Evolutionary conservation across 2,888 invertebrate species (phyloP), one percentile per base, ranked within the genome.

Genomic region (Sinodicranocentrus sp.): DNA sequence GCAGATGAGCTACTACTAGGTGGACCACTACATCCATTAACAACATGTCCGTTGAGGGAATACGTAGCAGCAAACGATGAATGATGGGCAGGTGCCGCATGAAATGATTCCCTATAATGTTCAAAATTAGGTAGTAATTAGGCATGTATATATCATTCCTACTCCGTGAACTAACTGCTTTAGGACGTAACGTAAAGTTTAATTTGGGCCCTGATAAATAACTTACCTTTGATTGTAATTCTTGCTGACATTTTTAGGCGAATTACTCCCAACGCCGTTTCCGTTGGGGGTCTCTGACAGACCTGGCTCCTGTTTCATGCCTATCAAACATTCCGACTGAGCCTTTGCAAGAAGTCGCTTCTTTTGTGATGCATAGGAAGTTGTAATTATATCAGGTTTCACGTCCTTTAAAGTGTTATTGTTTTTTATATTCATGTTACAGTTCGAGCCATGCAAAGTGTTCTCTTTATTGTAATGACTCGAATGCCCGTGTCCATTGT

Each of bases 261-360:
- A 84, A n/a, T 86, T 86, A n/a, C 26, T 57, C 23, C 84, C 79
- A n/a, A 63, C 80, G 48, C 52, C 44, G 52, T 82, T 76, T n/a
- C 52, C 59, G 43, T 43, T 70, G 0, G 71, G 80, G 5, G 71
- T 57, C 17, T 85, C 88, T 87, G 87, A 87, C 39, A 89, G 78
- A 5, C 88, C 88, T 28, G 88, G 88, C 72, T 89, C 89, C 82
- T 87, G 88, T 72, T 89, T 88, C 86, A 88, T 85, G 21, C 89
- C 88, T 70, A 90, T 87, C 80, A 90, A 88, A 89, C 94, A 94
- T 89, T 95, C 94, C 19, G 94, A 94, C 90, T 96, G 96, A 65
- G 96, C 96, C 91, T 97, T 96, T 73, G 96, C 96, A 85, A 97
- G 91, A 73, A 97, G 92, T 28, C 97, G 93, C 91, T 97, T 97